These are phyloP conservation scores for Zaprionus nigranus DNA, from an alignment of 1,140 invertebrate genomes.

Conservation along the genomic window DNA sequence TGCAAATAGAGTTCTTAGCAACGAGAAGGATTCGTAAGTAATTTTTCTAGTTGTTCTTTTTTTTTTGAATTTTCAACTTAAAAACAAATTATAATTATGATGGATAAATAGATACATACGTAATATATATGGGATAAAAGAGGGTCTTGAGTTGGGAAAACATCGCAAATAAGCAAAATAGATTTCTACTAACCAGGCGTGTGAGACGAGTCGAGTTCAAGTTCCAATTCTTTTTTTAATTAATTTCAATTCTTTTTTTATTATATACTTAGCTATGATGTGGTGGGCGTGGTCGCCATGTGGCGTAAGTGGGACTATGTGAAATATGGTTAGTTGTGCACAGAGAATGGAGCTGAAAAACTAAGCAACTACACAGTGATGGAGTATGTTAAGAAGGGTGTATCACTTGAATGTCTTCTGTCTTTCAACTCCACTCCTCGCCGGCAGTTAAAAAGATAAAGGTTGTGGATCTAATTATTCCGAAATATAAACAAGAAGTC, in stretches of 20 bases:
- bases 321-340: conserved; percentile 14
- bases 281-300: conserved; percentile 19
- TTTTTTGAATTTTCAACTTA: conserved; percentile 33
- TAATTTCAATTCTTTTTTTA: conserved; percentile 7
- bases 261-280: conserved; percentile 49
- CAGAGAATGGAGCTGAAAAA: conserved; percentile 32
- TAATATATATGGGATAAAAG: conserved; percentile 5
- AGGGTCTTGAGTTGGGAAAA: conserved; percentile 28
- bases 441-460: conserved; percentile 18
- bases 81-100: conserved; percentile 49
- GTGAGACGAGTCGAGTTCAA: conserved; percentile 39
- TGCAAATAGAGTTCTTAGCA: conserved; percentile 32
- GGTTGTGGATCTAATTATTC: conserved; percentile 1
- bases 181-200: conserved; percentile 52
- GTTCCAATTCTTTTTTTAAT: conserved; percentile 39
- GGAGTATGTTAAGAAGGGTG: too few species aligned
- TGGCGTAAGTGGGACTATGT: conserved; percentile 19
- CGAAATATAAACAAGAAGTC: conserved; percentile 8
- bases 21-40: neutral
- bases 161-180: conserved; percentile 32
- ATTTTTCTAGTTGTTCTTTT: neutral
- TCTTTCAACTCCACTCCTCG: conserved; percentile 27
- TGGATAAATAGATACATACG: conserved; percentile 42
- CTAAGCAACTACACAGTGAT: neutral
- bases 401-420: too few species aligned